A percentile compares a stretch with the other conserved stretches of the same genome.
These are phyloP conservation scores for Danaus melanippus DNA, from an alignment of 1,140 invertebrate genomes.

Conservation along the genomic window DNA sequence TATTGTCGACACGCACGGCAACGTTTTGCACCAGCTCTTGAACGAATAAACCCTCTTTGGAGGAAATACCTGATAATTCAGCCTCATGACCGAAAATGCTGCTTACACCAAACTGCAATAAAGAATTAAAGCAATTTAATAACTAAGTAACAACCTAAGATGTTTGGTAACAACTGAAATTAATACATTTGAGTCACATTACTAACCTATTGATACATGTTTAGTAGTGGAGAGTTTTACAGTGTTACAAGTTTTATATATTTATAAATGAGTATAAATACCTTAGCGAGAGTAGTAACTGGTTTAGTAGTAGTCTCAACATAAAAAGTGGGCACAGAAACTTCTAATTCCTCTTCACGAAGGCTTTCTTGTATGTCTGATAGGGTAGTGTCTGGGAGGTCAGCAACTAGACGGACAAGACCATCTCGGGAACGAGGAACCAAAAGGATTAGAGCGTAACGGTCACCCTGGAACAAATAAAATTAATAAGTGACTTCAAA, in stretches of 20 bases:
- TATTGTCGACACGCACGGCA: conserved; percentile 73
- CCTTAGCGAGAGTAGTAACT: conserved; percentile 66
- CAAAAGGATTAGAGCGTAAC: conserved; percentile 72
- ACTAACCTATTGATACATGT: too few relatives aligned
- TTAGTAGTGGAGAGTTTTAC: too few relatives aligned
- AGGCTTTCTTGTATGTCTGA: conserved; percentile 57
- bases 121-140: conserved; percentile 5
- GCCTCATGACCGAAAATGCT: conserved; percentile 73
- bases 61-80: conserved; percentile 72
- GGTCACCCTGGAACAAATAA: conserved; percentile 60
- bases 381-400: conserved; percentile 57
- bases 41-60: conserved; percentile 71
- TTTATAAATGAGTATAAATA: conserved; percentile 21
- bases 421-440: conserved; percentile 72
- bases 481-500: conserved; percentile 5
- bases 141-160: too few relatives aligned
- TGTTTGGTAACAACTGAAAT: too few relatives aligned
- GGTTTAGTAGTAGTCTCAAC: conserved; percentile 70
- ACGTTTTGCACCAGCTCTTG: conserved; percentile 77
- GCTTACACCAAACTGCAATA: conserved; percentile 71
- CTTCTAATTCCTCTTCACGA: conserved; percentile 45
- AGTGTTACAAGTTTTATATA: background rate
- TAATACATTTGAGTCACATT: too few relatives aligned
- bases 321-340: conserved; percentile 62
- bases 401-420: conserved; percentile 57